phyloP scores from a whole-genome alignment of 2,888 invertebrate genomes.

The Hydroisotoma schaefferi region DNA sequence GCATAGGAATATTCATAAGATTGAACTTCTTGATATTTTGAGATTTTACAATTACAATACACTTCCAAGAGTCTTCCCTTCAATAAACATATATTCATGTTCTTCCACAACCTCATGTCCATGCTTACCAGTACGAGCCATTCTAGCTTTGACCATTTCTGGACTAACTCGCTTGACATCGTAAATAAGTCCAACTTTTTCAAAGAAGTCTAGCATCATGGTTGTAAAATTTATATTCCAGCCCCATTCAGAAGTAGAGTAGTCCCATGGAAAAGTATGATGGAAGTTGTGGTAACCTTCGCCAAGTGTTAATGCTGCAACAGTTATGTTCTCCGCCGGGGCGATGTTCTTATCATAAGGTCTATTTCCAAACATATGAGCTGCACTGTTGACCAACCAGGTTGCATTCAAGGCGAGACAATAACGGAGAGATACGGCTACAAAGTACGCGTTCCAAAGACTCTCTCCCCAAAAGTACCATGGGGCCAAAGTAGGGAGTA shows the following conservation, averaged over 20 bases:
- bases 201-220: conserved; percentile 23
- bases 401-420: conserved; percentile 82
- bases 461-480: conserved; percentile 79
- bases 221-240: conserved; percentile 34
- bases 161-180: conserved; percentile 26
- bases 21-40: too few species aligned
- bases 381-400: conserved; percentile 90
- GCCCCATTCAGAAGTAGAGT: conserved; percentile 33
- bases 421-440: conserved; percentile 74
- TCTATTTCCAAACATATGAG: conserved; percentile 77
- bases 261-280: conserved; percentile 41
- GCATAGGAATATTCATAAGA: too few species aligned
- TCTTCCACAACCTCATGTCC: conserved; percentile 32
- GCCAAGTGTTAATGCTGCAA: conserved; percentile 32
- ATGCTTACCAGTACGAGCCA: conserved; percentile 29
- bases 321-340: conserved; percentile 33
- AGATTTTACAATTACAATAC: not conserved
- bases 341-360: conserved; percentile 69
- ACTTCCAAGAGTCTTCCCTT: not conserved
- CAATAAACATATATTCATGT: conserved; percentile 38
- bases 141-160: conserved; percentile 38
- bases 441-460: conserved; percentile 72
- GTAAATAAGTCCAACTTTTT: conserved; percentile 29
- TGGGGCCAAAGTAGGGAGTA: conserved; percentile 66
- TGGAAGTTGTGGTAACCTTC: conserved; percentile 43